Conservation (phyloP, 2,113 vertebrate genomes). For the Phoxinus phoxinus region DNA sequence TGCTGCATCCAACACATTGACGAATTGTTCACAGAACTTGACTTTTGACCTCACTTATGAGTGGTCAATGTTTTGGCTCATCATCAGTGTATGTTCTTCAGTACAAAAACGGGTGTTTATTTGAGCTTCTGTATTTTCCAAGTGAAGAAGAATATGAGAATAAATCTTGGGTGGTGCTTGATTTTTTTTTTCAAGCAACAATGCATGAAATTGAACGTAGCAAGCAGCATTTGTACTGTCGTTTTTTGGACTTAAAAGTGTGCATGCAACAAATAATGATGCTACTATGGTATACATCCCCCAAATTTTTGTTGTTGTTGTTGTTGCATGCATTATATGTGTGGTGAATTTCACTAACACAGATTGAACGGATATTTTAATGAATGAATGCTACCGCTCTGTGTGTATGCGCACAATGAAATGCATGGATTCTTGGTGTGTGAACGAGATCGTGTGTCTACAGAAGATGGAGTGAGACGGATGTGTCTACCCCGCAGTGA, state of each 20-base stretch:
- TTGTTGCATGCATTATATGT: background rate
- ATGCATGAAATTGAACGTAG: background rate
- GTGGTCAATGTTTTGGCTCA: too few species aligned
- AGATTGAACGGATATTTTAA: background rate
- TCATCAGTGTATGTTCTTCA: background rate
- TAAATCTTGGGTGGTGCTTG: background rate
- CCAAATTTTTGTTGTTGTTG: background rate
- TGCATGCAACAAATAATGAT: background rate
- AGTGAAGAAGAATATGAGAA: background rate
- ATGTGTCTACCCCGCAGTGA: constrained; percentile 20
- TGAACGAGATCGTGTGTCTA: constrained; percentile 9
- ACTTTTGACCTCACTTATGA: too few species aligned
- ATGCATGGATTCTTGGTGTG: background rate
- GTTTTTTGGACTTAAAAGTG: background rate
- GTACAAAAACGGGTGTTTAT: background rate
- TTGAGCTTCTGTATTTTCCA: background rate
- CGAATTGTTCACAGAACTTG: too few species aligned
- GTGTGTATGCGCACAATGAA: background rate
- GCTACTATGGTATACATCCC: background rate
- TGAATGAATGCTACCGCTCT: background rate
- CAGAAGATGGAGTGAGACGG: constrained; percentile 35
- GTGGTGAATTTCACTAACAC: background rate
- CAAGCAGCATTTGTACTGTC: background rate
- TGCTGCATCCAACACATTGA: too few species aligned
- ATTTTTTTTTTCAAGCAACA: background rate